Percentiles rank a stretch among this genome's conserved stretches.
Evolutionary conservation across 2,113 vertebrate genomes (phyloP).

Genomic region (Thalassoma bifasciatum): DNA sequence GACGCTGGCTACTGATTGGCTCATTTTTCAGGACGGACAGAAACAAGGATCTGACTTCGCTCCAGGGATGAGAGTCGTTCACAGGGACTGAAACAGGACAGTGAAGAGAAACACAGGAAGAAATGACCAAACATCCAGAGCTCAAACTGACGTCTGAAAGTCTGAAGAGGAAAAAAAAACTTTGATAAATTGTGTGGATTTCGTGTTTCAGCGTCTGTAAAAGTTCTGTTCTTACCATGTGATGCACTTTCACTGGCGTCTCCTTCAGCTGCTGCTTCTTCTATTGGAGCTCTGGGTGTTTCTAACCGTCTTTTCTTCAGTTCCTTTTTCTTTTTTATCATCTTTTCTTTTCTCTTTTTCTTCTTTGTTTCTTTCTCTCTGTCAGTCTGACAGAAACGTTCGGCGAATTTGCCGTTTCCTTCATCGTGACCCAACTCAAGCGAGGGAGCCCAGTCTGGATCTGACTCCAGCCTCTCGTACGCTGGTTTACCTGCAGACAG

Average conservation of each 20-base stretch:
- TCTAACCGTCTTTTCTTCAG: neutral
- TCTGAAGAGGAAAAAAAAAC: too few relatives aligned
- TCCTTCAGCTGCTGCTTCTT: too few relatives aligned
- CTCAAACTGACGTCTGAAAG: too few relatives aligned
- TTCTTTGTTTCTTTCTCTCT: neutral
- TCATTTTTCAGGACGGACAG: neutral
- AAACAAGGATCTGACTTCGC: neutral
- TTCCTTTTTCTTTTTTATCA: neutral
- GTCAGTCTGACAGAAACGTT: neutral
- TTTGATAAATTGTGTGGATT: too few relatives aligned
- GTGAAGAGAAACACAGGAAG: neutral
- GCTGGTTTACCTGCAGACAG: conserved; percentile 35
- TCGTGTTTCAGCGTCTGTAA: too few relatives aligned
- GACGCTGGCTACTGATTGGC: rapidly evolving
- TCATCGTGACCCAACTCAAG: conserved; percentile 3
- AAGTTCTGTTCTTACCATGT: too few relatives aligned
- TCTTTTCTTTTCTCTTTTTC: too few relatives aligned
- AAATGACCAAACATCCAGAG: too few relatives aligned
- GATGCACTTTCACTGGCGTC: too few relatives aligned
- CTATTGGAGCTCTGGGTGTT: rapidly evolving
- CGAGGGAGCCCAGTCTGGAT: conserved; percentile 48
- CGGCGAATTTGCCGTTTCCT: rapidly evolving
- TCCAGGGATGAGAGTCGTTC: neutral
- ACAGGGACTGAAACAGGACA: neutral
- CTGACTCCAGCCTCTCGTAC: conserved; percentile 1